phyloP scores from a whole-genome alignment of 1,140 invertebrate species.

The Oedothorax gibbosus region DNA sequence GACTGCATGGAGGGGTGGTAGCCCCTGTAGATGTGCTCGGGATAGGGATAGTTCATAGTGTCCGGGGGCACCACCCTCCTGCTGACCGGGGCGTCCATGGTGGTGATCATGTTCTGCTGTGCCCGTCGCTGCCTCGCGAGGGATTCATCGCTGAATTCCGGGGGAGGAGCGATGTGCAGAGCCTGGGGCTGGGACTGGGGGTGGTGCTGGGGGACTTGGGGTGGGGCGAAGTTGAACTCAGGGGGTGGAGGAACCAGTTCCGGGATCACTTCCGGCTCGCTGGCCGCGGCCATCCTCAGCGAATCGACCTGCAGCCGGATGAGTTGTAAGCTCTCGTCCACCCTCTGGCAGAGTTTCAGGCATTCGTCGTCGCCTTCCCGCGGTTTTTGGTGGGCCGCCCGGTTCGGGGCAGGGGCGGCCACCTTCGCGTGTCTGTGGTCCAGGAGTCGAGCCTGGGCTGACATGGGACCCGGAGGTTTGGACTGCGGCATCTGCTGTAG shows the following conservation, averaged over 20 bases:
- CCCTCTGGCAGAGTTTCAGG: conserved; percentile 57
- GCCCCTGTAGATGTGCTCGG: conserved; percentile 46
- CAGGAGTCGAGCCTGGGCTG: conserved; percentile 45
- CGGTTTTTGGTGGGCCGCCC: conserved; percentile 24
- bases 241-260: conserved; percentile 65
- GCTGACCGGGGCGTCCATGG: conserved; percentile 46
- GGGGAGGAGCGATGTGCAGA: conserved; percentile 56
- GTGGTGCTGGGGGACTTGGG: not conserved
- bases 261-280: conserved; percentile 62
- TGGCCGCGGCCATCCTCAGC: conserved; percentile 62
- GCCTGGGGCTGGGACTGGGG: conserved; percentile 27
- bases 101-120: conserved; percentile 50
- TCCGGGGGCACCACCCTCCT: conserved; percentile 26
- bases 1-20: conserved; percentile 49
- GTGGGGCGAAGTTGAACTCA: conserved; percentile 62
- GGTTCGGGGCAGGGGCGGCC: conserved; percentile 19
- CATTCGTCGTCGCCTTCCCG: conserved; percentile 51
- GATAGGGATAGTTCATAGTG: conserved; percentile 47
- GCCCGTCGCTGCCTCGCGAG: conserved; percentile 43
- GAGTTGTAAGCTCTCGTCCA: conserved; percentile 62
- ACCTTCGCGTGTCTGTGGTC: conserved; percentile 43
- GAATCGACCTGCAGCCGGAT: conserved; percentile 62
- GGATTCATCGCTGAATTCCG: conserved; percentile 62
- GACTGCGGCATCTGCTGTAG: conserved; percentile 19
- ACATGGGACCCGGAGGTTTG: conserved; percentile 35